phyloP scores from a whole-genome alignment of 2,797 vertebrate genomes.

The Pangasius macronema region DNA sequence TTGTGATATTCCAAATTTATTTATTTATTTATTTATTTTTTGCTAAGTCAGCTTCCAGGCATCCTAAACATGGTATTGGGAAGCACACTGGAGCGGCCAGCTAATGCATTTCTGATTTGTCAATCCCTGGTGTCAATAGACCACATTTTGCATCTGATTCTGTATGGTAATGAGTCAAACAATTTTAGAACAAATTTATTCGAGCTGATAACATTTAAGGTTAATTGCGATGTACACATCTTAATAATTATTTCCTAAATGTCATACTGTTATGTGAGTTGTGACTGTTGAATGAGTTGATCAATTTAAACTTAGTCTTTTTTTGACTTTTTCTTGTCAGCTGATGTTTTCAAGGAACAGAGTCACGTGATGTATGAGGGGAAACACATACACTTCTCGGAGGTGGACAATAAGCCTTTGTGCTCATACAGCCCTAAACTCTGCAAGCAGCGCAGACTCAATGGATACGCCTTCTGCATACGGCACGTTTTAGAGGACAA shows the following conservation, averaged over 20 bases:
- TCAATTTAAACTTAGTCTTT: constrained; percentile 48
- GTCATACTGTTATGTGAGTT: neutral
- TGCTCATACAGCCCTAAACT: constrained; percentile 99
- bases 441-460: constrained; percentile 99
- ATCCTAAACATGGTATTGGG: neutral
- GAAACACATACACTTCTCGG: constrained; percentile 99
- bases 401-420: constrained; percentile 99
- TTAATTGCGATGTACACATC: neutral
- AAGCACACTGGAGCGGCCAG: neutral
- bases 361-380: constrained; percentile 99
- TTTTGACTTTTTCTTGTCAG: constrained; percentile 77
- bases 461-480: constrained; percentile 99
- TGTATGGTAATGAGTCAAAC: neutral
- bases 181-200: neutral
- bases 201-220: neutral
- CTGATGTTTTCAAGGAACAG: constrained; percentile 99
- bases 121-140: neutral
- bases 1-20: neutral
- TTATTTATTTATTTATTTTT: neutral
- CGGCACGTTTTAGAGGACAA: constrained; percentile 99
- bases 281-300: neutral
- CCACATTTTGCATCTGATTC: too few species aligned
- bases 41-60: neutral
- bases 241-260: neutral
- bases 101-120: neutral